Evolutionary conservation across 2,888 invertebrate genomes (phyloP).

Genomic region (Ophion ventricosus): DNA sequence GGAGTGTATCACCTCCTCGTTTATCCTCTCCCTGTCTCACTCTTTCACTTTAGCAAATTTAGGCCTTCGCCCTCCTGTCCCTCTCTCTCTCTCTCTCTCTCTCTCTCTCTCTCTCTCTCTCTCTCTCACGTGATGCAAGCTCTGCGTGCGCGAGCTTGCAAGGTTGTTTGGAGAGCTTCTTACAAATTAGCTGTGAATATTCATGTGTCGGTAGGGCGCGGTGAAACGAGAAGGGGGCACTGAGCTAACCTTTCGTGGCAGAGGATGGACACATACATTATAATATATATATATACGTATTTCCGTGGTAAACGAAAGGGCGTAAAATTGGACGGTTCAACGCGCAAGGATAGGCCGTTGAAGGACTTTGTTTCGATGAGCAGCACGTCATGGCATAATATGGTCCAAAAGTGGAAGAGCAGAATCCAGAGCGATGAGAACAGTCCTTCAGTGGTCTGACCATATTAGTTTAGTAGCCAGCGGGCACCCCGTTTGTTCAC

Average conservation of each 20-base stretch:
- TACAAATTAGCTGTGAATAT: conserved; percentile 82
- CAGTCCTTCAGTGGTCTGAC: conserved; percentile 17
- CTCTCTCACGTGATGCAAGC: conserved; percentile 9
- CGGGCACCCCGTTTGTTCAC: conserved; percentile 4
- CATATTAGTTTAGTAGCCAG: conserved; percentile 45
- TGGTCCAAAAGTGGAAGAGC: conserved; percentile 42
- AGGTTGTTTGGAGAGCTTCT: conserved; percentile 80
- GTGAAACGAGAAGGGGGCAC: conserved; percentile 68
- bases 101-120: conserved; percentile 29
- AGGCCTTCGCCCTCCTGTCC: conserved; percentile 32
- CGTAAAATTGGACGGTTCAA: background rate
- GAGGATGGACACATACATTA: conserved; percentile 11
- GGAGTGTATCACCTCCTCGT: conserved; percentile 30
- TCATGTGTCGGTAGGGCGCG: conserved; percentile 74
- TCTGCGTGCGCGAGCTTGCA: conserved; percentile 59
- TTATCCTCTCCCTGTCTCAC: conserved; percentile 39
- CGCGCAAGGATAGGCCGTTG: background rate
- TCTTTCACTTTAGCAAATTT: conserved; percentile 24
- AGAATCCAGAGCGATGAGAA: conserved; percentile 33
- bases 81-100: conserved; percentile 31
- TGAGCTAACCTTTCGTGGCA: conserved; percentile 59
- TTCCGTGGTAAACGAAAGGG: background rate
- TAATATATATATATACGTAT: background rate
- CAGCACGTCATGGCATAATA: conserved; percentile 26
- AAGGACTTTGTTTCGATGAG: conserved; percentile 1